phyloP scores from a whole-genome alignment of 2,113 vertebrate genomes.

The Strigops habroptila region DNA sequence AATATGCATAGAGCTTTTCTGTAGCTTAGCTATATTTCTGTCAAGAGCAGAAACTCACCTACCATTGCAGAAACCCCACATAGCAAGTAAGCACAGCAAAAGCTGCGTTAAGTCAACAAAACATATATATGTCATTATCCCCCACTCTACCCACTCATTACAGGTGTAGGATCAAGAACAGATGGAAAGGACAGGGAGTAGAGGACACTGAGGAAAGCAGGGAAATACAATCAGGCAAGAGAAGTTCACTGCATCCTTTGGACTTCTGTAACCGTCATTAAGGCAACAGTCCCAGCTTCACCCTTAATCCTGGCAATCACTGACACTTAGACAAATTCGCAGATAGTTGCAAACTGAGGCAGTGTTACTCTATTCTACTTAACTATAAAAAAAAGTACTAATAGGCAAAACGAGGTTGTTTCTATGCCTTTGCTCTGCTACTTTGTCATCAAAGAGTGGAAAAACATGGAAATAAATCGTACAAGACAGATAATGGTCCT shows the following conservation, averaged over 20 bases:
- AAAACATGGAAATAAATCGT: not conserved
- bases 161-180: not conserved
- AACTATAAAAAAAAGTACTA: not conserved
- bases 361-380: not conserved
- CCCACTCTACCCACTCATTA: not conserved
- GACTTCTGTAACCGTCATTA: not conserved
- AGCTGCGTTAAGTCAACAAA: not conserved
- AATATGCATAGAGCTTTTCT: not conserved
- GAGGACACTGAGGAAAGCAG: not conserved
- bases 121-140: not conserved
- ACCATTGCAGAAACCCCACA: not conserved
- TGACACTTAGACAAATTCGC: not conserved
- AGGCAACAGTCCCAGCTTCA: not conserved
- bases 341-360: not conserved
- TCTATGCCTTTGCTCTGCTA: not conserved
- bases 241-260: not conserved
- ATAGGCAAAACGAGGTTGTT: not conserved
- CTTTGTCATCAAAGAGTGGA: accelerated
- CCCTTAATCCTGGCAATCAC: not conserved
- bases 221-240: not conserved
- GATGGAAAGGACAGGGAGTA: not conserved
- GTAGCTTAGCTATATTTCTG: not conserved
- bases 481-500: not conserved
- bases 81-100: not conserved
- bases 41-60: not conserved